Evolutionary conservation across 2,113 vertebrate genomes (phyloP).

Genomic region (Pollimyrus isidori): DNA sequence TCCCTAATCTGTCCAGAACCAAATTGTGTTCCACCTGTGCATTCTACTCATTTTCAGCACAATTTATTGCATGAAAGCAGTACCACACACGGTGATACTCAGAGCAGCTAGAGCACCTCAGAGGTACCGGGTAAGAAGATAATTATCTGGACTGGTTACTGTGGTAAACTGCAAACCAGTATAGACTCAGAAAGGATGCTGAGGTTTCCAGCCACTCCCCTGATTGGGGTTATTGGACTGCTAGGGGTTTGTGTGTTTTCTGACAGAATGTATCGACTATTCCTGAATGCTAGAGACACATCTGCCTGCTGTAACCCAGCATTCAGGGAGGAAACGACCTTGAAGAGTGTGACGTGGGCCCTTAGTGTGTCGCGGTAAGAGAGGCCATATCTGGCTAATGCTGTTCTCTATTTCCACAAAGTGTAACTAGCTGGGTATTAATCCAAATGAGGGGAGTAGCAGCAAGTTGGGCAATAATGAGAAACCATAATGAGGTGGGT

Average conservation of each 20-base stretch:
- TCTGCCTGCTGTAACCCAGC: not conserved
- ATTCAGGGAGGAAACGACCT: not conserved
- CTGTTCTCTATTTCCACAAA: not conserved
- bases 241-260: not conserved
- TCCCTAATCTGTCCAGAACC: not conserved
- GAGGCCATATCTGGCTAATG: not conserved
- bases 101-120: not conserved
- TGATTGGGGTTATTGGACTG: not conserved
- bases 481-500: not conserved
- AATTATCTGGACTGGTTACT: not conserved
- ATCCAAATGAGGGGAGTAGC: not conserved
- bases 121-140: not conserved
- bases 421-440: not conserved
- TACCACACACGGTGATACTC: not conserved
- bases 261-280: not conserved
- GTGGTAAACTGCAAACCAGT: not conserved
- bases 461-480: not conserved
- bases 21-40: not conserved
- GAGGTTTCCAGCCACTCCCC: not conserved
- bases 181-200: not conserved
- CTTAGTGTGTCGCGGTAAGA: not conserved
- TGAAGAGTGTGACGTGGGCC: not conserved
- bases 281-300: not conserved
- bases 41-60: not conserved
- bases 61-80: not conserved